Base-by-base conservation (phyloP, 53 echinoderm and acorn worm species). In the Patiria pectinifera region DNA sequence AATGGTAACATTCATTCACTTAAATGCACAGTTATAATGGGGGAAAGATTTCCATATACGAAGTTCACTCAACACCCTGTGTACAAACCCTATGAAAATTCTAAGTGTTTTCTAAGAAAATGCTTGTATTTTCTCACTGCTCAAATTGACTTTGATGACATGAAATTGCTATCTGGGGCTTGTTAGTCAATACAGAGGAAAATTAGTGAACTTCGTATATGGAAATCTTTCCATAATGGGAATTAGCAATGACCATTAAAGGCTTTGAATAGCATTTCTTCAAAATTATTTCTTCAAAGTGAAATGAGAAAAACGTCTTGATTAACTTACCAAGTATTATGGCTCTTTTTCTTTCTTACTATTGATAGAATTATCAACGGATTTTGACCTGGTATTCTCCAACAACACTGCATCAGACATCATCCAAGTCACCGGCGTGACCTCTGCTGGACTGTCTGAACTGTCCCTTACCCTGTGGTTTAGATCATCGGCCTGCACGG, bases 381-480 rank as follows among this genome's bases (percentile, higher is more conserved):
- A 88, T 45, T 88, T 88, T 16, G 88, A 88, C 78, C 62, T 88
- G 35, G 44, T 26, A 77, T 88, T 88, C 44, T 3, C 18, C 61
- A 78, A 78, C 21, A 4, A 62, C 4, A 88, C 45, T 9, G 61
- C 61, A 13, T 26, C 43, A 1, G 78, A 88, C 88, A 18, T 88
- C 88, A 78, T 88, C 10, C 43, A 88, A 7, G 88, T 88, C 60
- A 44, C 26, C 15, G 44, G 78, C 13, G 26, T 77, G 88, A 88
- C 61, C 62, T 88, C 88, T 60, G 26, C 12, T 78, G 88, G 77
- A 61, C 78, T 78, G 18, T 44, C 61, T 23, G 76, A 46, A 7
- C 61, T 88, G 25, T 77, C 88, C 49, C 48, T 77, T 14, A 25
- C 88, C 24, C 45, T 88, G 14, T 88, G 88, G 88, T 26, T 88